A percentile compares a stretch with the other conserved stretches of the same genome.
phyloP scores from a whole-genome alignment of 2,113 vertebrate species.

The Actenoides lindsayi region DNA sequence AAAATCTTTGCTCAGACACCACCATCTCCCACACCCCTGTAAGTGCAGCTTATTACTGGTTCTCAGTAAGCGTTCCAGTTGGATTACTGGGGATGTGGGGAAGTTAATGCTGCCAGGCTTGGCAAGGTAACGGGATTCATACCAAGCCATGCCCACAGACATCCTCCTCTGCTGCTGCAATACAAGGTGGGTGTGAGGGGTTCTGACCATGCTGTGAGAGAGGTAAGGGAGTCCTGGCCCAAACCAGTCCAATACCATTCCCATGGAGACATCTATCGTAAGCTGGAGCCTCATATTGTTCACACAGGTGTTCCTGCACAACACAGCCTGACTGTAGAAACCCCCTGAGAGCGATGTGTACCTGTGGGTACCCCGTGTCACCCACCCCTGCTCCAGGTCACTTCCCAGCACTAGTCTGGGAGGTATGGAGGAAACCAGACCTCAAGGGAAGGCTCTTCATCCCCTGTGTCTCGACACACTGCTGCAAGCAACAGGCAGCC shows the following conservation, averaged over 20 bases:
- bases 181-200: fast-evolving
- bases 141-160: neutral
- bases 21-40: neutral
- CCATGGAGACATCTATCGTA: neutral
- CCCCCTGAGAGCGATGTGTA: too few relatives aligned
- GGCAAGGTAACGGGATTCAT: neutral
- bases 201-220: neutral
- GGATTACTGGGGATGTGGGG: neutral
- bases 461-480: neutral
- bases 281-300: neutral
- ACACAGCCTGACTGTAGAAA: neutral
- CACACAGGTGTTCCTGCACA: neutral
- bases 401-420: neutral
- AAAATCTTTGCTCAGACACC: neutral
- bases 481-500: neutral
- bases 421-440: neutral
- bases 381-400: neutral
- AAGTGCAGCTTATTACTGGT: neutral
- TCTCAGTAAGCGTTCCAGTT: neutral
- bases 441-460: neutral
- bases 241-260: neutral
- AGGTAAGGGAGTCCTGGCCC: neutral
- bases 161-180: neutral
- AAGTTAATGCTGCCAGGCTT: neutral
- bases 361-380: fast-evolving